phyloP scores from a whole-genome alignment of 2,797 vertebrate species.

The Discoglossus pictus region DNA sequence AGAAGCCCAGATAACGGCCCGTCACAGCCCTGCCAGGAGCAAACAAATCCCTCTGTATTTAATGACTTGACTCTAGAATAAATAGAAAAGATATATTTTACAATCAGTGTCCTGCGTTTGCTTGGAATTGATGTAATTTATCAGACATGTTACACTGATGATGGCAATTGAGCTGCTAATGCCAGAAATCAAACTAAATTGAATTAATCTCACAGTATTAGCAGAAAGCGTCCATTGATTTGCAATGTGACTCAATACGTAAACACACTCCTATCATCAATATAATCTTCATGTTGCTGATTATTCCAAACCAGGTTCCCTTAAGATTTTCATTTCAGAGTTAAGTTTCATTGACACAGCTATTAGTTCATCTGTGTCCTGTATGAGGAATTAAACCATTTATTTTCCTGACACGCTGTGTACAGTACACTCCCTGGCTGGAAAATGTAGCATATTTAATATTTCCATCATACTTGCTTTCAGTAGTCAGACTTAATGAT shows the following conservation, averaged over 20 bases:
- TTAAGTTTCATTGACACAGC: conserved; percentile 56
- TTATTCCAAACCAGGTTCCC: conserved; percentile 44
- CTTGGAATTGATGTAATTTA: conserved; percentile 28
- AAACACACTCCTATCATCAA: conserved; percentile 47
- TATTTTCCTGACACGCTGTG: conserved; percentile 62
- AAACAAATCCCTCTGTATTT: conserved; percentile 39
- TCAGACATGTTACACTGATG: conserved; percentile 47
- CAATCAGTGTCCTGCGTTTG: conserved; percentile 22
- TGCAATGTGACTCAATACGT: conserved; percentile 49
- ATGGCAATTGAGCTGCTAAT: conserved; percentile 49
- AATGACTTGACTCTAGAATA: conserved; percentile 38
- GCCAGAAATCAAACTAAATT: conserved; percentile 56
- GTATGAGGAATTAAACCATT: conserved; percentile 55
- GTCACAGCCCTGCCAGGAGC: conserved; percentile 28
- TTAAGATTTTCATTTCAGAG: conserved; percentile 40
- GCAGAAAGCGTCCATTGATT: conserved; percentile 59
- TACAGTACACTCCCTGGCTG: conserved; percentile 52
- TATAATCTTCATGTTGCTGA: conserved; percentile 45
- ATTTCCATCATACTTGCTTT: conserved; percentile 61
- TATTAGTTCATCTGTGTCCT: conserved; percentile 64
- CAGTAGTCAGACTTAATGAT: conserved; percentile 64
- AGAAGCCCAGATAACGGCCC: neutral
- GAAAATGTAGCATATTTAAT: conserved; percentile 62
- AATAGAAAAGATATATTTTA: conserved; percentile 40
- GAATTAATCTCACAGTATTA: conserved; percentile 59